These are phyloP conservation scores for Euura saliciscinereae DNA, from an alignment of 1,140 invertebrate genomes.

Conservation along the genomic window DNA sequence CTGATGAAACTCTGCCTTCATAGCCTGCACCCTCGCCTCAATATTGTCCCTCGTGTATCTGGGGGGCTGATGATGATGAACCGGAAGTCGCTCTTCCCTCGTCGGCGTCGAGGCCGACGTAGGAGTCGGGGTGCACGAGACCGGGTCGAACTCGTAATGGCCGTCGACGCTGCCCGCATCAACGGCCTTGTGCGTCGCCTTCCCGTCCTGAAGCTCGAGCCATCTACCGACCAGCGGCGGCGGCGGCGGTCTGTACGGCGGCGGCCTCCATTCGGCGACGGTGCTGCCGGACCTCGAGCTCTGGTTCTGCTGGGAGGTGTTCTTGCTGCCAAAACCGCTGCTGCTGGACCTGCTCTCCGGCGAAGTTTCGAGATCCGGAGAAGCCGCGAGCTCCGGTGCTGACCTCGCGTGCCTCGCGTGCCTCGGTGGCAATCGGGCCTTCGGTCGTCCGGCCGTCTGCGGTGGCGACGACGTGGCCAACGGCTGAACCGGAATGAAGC, in stretches of 20 bases:
- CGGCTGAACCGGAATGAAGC: constrained; percentile 67
- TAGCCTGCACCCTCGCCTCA: constrained; percentile 88
- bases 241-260: constrained; percentile 74
- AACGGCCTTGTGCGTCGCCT: constrained; percentile 57
- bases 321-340: constrained; percentile 89
- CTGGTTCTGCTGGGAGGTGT: constrained; percentile 84
- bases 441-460: constrained; percentile 53
- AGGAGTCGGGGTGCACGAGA: constrained; percentile 76
- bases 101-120: constrained; percentile 68
- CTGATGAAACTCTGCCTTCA: constrained; percentile 95
- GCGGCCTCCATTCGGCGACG: constrained; percentile 75
- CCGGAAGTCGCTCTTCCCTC: constrained; percentile 61
- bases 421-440: constrained; percentile 64
- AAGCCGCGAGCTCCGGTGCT: constrained; percentile 68
- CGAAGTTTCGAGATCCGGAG: constrained; percentile 73
- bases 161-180: constrained; percentile 91
- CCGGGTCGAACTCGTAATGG: constrained; percentile 92
- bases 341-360: constrained; percentile 86
- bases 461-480: constrained; percentile 60
- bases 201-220: constrained; percentile 62
- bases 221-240: constrained; percentile 67
- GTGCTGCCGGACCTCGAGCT: constrained; percentile 73
- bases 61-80: constrained; percentile 35
- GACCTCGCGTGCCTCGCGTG: constrained; percentile 69
- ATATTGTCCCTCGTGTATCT: constrained; percentile 72